Conservation (phyloP, 2,888 invertebrate genomes). For the Subacronicta megacephala region DNA sequence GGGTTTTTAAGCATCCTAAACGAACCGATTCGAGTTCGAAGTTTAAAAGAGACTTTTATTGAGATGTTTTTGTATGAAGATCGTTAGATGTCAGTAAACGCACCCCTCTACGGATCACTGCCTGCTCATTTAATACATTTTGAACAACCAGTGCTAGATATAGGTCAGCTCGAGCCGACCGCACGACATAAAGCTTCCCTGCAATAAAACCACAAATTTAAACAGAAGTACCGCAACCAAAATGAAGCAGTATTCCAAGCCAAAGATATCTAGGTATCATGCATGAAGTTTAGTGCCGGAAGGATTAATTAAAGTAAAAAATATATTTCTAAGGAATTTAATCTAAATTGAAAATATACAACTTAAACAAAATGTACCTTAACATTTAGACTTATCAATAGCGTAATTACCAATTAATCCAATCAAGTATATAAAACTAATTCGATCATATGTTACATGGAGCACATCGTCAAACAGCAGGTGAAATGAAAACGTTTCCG, state of each 20-base stretch:
- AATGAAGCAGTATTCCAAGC: conserved; percentile 65
- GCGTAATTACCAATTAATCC: conserved; percentile 50
- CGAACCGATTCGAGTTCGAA: conserved; percentile 35
- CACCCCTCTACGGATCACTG: conserved; percentile 49
- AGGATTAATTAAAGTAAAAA: conserved; percentile 62
- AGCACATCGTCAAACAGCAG: conserved; percentile 56
- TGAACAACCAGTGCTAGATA: conserved; percentile 25
- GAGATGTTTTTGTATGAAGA: conserved; percentile 35
- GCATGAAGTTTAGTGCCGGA: conserved; percentile 67
- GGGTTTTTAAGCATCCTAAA: conserved; percentile 42
- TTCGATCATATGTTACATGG: conserved; percentile 51
- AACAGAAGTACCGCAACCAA: conserved; percentile 70
- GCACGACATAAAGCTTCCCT: conserved; percentile 50
- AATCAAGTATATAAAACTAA: conserved; percentile 58
- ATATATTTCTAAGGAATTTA: conserved; percentile 70
- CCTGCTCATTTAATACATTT: conserved; percentile 41
- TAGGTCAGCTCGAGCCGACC: conserved; percentile 45
- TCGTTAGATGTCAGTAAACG: conserved; percentile 43
- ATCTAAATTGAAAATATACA: conserved; percentile 73
- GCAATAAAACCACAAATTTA: conserved; percentile 65
- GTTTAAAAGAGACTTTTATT: conserved; percentile 26
- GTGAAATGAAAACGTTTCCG: conserved; percentile 73
- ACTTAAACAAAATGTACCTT: conserved; percentile 66
- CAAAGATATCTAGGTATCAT: conserved; percentile 63
- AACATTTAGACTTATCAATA: conserved; percentile 66